phyloP scores from a whole-genome alignment of 2,113 vertebrate species.

The Dryoscopus gambensis region DNA sequence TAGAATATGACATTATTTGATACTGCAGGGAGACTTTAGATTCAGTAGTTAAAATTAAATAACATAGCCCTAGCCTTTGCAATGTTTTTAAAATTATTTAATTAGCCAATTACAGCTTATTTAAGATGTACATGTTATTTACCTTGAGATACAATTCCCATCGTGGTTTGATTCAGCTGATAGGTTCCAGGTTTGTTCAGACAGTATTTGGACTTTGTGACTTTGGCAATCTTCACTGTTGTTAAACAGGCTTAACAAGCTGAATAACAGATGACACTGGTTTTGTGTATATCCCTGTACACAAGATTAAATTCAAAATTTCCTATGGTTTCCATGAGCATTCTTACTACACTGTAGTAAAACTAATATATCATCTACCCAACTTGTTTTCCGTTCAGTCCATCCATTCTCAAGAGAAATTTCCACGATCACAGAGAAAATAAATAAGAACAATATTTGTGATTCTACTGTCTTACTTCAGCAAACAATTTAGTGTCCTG shows the following conservation, averaged over 20 bases:
- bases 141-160: constrained; percentile 11
- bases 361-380: not conserved
- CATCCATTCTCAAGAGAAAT: not conserved
- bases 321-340: not conserved
- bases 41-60: constrained; percentile 48
- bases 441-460: not conserved
- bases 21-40: constrained; percentile 29
- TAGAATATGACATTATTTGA: constrained; percentile 36
- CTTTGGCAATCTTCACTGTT: not conserved
- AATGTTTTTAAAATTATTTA: constrained; percentile 54
- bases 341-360: not conserved
- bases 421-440: not conserved
- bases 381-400: not conserved
- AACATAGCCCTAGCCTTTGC: not conserved
- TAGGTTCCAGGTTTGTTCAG: not conserved
- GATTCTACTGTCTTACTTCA: not conserved
- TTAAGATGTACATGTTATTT: constrained; percentile 23
- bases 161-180: not conserved
- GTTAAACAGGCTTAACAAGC: not conserved
- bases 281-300: not conserved
- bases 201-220: not conserved
- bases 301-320: not conserved
- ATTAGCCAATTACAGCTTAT: constrained; percentile 26
- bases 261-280: not conserved
- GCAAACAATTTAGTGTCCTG: not conserved